Conservation (phyloP, 2,113 vertebrate species). For the Otocyon megalotis region DNA sequence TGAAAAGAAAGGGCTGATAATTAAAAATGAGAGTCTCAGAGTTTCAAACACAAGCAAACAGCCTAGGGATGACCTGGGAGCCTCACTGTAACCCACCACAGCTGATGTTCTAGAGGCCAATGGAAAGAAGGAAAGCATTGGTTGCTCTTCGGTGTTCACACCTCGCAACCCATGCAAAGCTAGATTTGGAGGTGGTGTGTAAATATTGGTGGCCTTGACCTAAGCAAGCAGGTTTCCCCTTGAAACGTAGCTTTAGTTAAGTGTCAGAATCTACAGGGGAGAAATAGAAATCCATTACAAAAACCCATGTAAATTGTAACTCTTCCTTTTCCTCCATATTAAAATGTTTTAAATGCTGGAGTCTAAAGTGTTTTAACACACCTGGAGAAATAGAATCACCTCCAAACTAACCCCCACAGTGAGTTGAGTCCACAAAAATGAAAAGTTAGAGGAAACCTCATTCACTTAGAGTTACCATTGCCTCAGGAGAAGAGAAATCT, state of each 20-base stretch:
- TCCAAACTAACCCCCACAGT: background rate
- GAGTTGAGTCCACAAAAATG: background rate
- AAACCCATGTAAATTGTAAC: background rate
- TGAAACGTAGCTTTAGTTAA: background rate
- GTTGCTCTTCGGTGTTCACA: background rate
- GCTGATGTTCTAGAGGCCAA: background rate
- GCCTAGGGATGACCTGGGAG: background rate
- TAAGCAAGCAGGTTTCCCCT: background rate
- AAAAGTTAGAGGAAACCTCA: background rate
- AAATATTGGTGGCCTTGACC: background rate
- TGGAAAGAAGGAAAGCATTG: background rate
- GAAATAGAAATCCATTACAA: background rate
- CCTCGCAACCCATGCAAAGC: background rate
- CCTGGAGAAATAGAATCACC: background rate
- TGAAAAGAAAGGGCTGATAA: background rate
- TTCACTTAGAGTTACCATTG: background rate
- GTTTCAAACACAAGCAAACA: background rate
- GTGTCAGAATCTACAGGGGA: background rate
- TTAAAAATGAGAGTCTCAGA: background rate
- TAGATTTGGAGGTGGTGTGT: background rate
- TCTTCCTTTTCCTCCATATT: background rate
- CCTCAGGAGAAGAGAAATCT: conserved; percentile 35
- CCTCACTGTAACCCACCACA: background rate
- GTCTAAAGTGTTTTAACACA: background rate
- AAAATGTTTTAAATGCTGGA: background rate